Conservation (phyloP, 2,113 vertebrate genomes). For the Calidris pygmaea region DNA sequence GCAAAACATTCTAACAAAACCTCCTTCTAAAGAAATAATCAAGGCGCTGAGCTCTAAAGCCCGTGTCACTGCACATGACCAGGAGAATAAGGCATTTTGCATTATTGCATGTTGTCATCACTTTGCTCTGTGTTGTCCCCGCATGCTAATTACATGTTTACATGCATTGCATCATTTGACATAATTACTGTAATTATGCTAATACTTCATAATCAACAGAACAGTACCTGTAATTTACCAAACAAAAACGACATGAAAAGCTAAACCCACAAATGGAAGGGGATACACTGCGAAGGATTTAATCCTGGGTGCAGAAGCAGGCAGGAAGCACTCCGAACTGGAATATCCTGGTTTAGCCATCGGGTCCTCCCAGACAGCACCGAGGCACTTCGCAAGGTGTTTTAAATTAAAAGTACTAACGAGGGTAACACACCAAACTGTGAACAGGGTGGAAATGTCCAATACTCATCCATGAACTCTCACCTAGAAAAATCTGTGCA, state of each 20-base stretch:
- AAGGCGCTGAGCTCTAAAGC: slow-evolving; percentile 7
- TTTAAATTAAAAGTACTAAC: not conserved
- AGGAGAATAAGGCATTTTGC: slow-evolving; percentile 5
- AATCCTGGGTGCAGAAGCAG: not conserved
- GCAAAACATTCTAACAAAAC: slow-evolving; percentile 39
- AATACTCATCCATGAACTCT: not conserved
- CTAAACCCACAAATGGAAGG: slow-evolving; percentile 33
- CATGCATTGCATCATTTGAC: slow-evolving; percentile 42
- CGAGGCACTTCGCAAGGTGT: not conserved
- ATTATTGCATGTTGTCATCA: slow-evolving; percentile 36
- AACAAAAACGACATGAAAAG: slow-evolving; percentile 48
- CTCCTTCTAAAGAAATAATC: slow-evolving; percentile 42
- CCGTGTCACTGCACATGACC: not conserved
- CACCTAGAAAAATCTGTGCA: not conserved
- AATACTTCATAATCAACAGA: slow-evolving; percentile 44
- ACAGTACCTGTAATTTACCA: slow-evolving; percentile 57
- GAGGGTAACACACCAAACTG: not conserved
- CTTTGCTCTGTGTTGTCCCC: slow-evolving; percentile 31
- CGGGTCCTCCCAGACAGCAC: not conserved
- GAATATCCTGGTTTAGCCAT: not conserved
- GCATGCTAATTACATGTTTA: slow-evolving; percentile 57
- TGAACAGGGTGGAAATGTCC: not conserved
- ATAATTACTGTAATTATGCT: slow-evolving; percentile 62
- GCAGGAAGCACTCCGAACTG: not conserved
- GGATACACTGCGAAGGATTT: not conserved